phyloP scores from a whole-genome alignment of 2,888 invertebrate species.

The Carterocephalus palaemon region DNA sequence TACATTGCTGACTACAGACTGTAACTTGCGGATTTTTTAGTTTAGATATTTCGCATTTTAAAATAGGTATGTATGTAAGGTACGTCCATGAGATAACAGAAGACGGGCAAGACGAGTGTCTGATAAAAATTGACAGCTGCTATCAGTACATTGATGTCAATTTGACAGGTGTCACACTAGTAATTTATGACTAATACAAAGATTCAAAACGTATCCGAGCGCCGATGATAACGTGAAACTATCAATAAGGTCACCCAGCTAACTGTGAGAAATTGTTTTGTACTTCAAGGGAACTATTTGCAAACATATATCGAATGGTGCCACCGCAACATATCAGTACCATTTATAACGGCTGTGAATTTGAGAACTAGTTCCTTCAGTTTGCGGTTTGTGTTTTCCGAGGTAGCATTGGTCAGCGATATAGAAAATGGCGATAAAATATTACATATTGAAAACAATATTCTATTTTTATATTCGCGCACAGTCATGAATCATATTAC shows the following conservation, averaged over 20 bases:
- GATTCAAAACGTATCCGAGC: conserved; percentile 34
- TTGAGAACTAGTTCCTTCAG: not conserved
- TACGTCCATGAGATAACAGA: not conserved
- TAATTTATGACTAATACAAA: conserved; percentile 39
- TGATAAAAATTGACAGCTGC: conserved; percentile 54
- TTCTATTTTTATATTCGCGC: no score
- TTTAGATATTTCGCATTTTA: not conserved
- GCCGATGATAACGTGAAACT: conserved; percentile 49
- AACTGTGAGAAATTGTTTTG: conserved; percentile 20
- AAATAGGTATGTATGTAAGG: not conserved
- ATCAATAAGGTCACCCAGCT: conserved; percentile 15
- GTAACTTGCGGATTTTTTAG: not conserved
- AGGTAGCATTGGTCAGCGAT: no score
- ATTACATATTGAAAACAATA: no score
- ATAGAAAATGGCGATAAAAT: conserved; percentile 12
- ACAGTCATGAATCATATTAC: no score
- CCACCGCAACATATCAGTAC: conserved; percentile 22
- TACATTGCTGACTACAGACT: no score
- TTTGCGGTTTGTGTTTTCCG: no score
- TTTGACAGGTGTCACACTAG: conserved; percentile 61
- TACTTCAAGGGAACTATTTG: conserved; percentile 3
- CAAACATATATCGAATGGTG: conserved; percentile 19
- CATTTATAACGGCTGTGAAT: not conserved
- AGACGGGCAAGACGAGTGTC: conserved; percentile 27
- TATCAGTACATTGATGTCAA: conserved; percentile 47